These are phyloP conservation scores for Pao palembangensis DNA, from an alignment of 2,113 vertebrate species.

Conservation along the genomic window DNA sequence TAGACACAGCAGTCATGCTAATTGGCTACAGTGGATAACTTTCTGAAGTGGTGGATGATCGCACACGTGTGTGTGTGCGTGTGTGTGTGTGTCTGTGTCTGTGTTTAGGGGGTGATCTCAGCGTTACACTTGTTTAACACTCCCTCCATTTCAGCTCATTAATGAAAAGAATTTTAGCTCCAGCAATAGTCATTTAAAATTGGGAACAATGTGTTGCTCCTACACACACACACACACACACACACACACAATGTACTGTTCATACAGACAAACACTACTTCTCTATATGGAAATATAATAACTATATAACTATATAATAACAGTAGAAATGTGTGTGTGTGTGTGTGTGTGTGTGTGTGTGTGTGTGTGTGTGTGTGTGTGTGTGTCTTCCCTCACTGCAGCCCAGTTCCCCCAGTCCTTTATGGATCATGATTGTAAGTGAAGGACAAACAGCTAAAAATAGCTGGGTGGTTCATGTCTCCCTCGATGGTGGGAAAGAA, in stretches of 20 bases:
- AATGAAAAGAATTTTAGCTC: constrained; percentile 64
- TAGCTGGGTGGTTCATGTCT: constrained; percentile 58
- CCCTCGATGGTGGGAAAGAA: constrained; percentile 16
- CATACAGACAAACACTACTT: constrained; percentile 1
- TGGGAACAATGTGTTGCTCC: constrained; percentile 45
- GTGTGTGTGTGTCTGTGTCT: neutral
- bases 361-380: neutral
- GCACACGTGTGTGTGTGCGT: constrained; percentile 8
- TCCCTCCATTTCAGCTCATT: constrained; percentile 59
- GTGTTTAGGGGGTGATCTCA: constrained; percentile 32
- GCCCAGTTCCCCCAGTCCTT: constrained; percentile 33
- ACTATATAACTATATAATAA: no score
- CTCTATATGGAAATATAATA: neutral
- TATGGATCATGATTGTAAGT: constrained; percentile 65
- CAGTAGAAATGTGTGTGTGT: no score
- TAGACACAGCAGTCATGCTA: constrained; percentile 67
- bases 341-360: neutral
- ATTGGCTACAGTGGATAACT: constrained; percentile 73
- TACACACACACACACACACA: constrained; percentile 18
- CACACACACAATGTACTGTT: no score
- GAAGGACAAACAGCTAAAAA: constrained; percentile 74
- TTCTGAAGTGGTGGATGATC: constrained; percentile 43
- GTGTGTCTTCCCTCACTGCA: no score
- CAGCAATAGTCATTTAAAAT: constrained; percentile 53
- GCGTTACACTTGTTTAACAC: constrained; percentile 55